A percentile compares a stretch with the other conserved stretches of the same genome.
These are phyloP conservation scores for Bilobella aurantiaca DNA, from an alignment of 1,140 invertebrate species.

Conservation along the genomic window DNA sequence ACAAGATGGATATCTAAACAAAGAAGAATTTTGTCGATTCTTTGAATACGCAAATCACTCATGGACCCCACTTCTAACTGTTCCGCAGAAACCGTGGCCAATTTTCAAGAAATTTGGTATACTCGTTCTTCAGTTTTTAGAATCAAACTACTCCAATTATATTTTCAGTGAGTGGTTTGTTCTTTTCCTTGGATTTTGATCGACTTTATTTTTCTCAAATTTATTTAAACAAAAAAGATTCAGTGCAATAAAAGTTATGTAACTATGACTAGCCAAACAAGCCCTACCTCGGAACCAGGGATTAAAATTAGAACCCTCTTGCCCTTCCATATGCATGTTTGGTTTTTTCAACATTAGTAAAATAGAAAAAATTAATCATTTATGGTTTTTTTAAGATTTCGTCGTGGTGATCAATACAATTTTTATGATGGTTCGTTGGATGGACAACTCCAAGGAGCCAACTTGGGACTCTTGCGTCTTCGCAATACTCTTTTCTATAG, in stretches of 20 bases:
- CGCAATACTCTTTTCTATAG: slow-evolving; percentile 60
- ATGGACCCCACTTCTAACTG: slow-evolving; percentile 49
- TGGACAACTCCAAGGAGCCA: slow-evolving; percentile 49
- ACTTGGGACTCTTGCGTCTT: slow-evolving; percentile 66
- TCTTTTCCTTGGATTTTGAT: neutral
- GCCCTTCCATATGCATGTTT: no score
- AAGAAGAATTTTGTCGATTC: slow-evolving; percentile 65
- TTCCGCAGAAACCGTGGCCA: slow-evolving; percentile 21
- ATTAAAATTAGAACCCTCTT: no score
- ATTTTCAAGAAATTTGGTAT: slow-evolving; percentile 23
- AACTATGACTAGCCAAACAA: no score
- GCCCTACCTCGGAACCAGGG: no score
- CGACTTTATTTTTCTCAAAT: neutral
- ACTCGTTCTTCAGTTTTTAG: slow-evolving; percentile 20
- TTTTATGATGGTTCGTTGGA: slow-evolving; percentile 50
- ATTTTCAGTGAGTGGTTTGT: slow-evolving; percentile 22
- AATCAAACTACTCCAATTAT: slow-evolving; percentile 22
- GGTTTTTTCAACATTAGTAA: neutral
- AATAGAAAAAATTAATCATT: slow-evolving; percentile 5
- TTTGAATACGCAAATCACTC: slow-evolving; percentile 62
- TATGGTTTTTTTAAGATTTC: slow-evolving; percentile 45
- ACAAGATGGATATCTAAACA: slow-evolving; percentile 51
- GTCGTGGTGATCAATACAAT: slow-evolving; percentile 57
- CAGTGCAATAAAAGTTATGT: no score
- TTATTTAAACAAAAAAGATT: no score